Percentiles rank a stretch among this genome's conserved stretches.
Evolutionary conservation across 2,113 vertebrate species (phyloP).

Genomic region (Aegypius monachus): DNA sequence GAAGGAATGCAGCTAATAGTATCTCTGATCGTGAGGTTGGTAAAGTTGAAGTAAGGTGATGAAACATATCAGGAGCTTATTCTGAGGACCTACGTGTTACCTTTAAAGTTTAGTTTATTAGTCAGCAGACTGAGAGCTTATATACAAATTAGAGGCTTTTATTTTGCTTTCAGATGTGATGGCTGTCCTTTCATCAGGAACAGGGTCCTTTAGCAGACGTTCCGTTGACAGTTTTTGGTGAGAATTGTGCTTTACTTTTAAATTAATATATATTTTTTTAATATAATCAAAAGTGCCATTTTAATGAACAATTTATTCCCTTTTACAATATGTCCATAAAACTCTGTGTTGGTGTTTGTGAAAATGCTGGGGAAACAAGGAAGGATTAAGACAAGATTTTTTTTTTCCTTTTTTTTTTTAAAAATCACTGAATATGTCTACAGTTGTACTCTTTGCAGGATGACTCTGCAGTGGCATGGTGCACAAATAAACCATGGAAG

Average conservation of each 20-base stretch:
- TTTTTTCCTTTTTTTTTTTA: neutral
- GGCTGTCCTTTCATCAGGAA: neutral
- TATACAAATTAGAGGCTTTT: neutral
- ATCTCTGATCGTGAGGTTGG: neutral
- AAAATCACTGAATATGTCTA: neutral
- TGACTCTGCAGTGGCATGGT: fast-evolving
- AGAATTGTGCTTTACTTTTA: neutral
- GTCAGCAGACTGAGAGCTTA: neutral
- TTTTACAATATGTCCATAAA: neutral
- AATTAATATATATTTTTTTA: neutral
- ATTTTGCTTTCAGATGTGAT: neutral
- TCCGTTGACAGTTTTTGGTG: neutral
- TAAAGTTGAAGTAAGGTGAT: neutral
- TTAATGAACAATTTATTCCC: neutral
- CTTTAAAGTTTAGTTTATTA: neutral
- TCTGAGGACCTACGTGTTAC: neutral
- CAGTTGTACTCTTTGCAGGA: neutral
- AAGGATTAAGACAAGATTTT: neutral
- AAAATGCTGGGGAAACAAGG: neutral
- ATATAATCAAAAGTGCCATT: neutral
- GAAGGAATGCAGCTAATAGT: neutral
- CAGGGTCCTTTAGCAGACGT: neutral
- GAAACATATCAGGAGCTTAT: neutral
- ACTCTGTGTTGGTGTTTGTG: neutral
- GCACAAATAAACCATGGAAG: neutral